A percentile compares a stretch with the other conserved stretches of the same genome.
These are phyloP conservation scores for Lithosia quadra DNA, from an alignment of 2,888 invertebrate genomes.

Conservation along the genomic window DNA sequence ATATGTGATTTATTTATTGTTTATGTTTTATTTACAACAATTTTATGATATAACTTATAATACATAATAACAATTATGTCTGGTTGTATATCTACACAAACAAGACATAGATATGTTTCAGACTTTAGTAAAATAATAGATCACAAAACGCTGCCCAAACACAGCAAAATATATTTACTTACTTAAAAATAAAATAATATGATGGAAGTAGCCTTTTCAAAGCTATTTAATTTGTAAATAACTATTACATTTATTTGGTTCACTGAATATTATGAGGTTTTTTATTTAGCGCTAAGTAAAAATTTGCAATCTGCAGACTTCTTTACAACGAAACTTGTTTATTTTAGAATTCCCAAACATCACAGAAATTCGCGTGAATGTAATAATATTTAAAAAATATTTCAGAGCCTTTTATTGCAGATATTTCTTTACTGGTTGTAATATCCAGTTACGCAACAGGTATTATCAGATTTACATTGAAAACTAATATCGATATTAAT, in stretches of 20 bases:
- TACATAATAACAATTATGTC: constrained; percentile 64
- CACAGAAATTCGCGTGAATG: constrained; percentile 3
- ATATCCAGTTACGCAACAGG: neutral
- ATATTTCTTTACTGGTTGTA: neutral
- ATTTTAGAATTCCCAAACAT: neutral
- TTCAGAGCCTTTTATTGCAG: neutral
- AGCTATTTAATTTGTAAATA: neutral
- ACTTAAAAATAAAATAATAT: constrained; percentile 17
- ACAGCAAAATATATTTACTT: constrained; percentile 16
- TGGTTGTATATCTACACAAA: constrained; percentile 69
- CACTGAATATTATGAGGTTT: neutral
- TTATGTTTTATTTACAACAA: constrained; percentile 67
- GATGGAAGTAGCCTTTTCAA: neutral
- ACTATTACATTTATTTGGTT: neutral
- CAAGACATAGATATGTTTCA: constrained; percentile 83
- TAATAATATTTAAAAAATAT: neutral
- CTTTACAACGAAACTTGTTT: constrained; percentile 7
- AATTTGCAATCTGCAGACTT: neutral
- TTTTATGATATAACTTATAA: constrained; percentile 68
- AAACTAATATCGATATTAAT: constrained; percentile 10
- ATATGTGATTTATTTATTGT: constrained; percentile 49
- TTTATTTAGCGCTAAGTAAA: neutral
- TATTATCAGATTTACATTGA: neutral
- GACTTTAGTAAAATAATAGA: constrained; percentile 59
- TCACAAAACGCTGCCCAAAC: constrained; percentile 36